Conservation (phyloP, 2,113 vertebrate species). For the Halcyon malimbica region DNA sequence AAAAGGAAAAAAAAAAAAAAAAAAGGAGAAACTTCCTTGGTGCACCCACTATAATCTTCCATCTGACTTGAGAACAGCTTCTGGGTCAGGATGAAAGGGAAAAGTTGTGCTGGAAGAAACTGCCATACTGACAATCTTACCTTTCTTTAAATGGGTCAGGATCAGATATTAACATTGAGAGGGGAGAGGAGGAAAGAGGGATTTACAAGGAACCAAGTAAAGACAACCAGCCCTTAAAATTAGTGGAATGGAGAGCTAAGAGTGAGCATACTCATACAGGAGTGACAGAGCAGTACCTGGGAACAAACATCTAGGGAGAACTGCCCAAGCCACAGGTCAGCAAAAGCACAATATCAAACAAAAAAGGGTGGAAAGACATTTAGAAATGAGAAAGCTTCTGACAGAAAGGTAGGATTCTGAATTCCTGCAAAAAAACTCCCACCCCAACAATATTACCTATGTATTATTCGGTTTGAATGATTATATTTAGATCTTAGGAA, state of each 20-base stretch:
- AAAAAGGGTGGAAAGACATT: neutral
- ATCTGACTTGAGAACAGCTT: neutral
- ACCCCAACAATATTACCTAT: neutral
- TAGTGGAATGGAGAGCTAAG: neutral
- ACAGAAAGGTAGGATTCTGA: neutral
- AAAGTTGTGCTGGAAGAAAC: neutral
- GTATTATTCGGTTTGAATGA: neutral
- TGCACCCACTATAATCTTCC: neutral
- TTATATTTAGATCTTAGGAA: neutral
- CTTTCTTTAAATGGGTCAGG: neutral
- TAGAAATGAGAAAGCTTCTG: neutral
- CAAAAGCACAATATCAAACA: neutral
- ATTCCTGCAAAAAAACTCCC: neutral
- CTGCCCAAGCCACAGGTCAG: neutral
- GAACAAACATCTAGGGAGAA: neutral
- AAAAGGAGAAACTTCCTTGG: neutral
- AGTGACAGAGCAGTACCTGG: neutral
- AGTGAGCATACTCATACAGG: neutral
- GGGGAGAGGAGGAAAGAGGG: neutral
- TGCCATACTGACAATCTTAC: neutral
- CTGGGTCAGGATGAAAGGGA: neutral
- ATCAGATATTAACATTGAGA: neutral
- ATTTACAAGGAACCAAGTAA: neutral
- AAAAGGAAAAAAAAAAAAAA: neutral
- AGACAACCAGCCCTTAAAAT: neutral